Base-by-base conservation (phyloP, 2,113 vertebrate species). In the Stigmatopora argus region DNA sequence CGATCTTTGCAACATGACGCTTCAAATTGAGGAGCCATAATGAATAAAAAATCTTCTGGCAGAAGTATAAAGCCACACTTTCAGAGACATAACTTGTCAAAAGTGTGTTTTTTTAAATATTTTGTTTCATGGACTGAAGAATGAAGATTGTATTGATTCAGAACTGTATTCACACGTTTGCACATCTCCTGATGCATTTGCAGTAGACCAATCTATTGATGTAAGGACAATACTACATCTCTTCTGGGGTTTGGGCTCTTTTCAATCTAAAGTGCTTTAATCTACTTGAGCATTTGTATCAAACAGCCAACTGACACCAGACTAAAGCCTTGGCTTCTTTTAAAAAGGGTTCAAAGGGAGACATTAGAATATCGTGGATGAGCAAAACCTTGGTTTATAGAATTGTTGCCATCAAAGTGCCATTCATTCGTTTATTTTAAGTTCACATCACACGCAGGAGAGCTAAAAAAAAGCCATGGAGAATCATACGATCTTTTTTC, bases 311-410 rank as follows among this genome's bases (percentile, higher is more conserved):
- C 72, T 66, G 72, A 76, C 65, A 26, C 64, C 62, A 58, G 62
- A 72, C 67, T 47, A 51, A 73, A 52, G 18, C 52, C 48, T 18
- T 46, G 17, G 7, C 5, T 58, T 47, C 17, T 44, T 55, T 70
- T 17, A 53, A 68, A 69, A 44, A 11, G n/a, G 67, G 78, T 78
- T 83, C 85, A 80, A 56, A 84, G 71, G 64, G 65, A 79, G 73
- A 69, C 59, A 84, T 85, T 85, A 83, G 64, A 87, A 87, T 82
- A 85, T 87, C 75, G 77, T 67, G 57, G 5, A 7, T 15, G 53
- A 21, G 53, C 53, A 3, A 31, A 56, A 31, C 26, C 23, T 56
- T 56, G 13, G 7, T 31, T 15, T 15, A 31, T 56, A 31, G 23
- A 56, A 56, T 56, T 5, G 13, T 26, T 12, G 11, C 21, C 23